Evolutionary conservation across 2,113 vertebrate species (phyloP).

Genomic region (Cynopterus brachyotis): DNA sequence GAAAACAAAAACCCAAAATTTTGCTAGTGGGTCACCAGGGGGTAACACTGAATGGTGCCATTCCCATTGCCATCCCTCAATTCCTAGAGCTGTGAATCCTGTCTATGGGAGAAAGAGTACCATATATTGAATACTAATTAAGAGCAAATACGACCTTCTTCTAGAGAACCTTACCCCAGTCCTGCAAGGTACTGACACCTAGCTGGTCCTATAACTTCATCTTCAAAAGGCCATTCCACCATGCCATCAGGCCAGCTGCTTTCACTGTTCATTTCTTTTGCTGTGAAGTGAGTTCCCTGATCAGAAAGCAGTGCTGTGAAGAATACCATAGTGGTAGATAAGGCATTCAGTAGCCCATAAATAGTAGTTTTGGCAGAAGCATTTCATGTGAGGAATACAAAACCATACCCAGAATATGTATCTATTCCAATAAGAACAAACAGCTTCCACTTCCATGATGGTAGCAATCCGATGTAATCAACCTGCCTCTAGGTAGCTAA

Average conservation of each 20-base stretch:
- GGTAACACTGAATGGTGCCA: not conserved
- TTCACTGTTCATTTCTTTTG: not conserved
- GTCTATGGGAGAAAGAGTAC: not conserved
- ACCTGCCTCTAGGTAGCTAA: not conserved
- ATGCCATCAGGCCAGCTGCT: not conserved
- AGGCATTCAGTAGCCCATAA: not conserved
- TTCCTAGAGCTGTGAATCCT: not conserved
- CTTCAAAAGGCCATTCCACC: not conserved
- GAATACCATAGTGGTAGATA: not conserved
- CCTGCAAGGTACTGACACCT: not conserved
- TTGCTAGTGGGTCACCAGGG: not conserved
- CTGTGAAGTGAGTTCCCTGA: not conserved
- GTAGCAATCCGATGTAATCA: not conserved
- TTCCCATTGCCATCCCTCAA: not conserved
- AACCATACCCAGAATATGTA: not conserved
- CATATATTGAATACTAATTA: not conserved
- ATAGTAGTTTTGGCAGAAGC: not conserved
- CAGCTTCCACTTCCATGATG: not conserved
- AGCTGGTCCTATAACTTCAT: not conserved
- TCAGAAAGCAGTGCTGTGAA: not conserved
- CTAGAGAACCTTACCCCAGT: not conserved
- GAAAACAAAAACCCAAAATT: not conserved
- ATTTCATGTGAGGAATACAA: not conserved
- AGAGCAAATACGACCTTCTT: not conserved
- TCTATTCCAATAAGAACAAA: slow-evolving; percentile 1